Evolutionary conservation across 2,888 invertebrate species (phyloP), one percentile per base, ranked within the genome.

Genomic region (Paralinhomoeus sp.): DNA sequence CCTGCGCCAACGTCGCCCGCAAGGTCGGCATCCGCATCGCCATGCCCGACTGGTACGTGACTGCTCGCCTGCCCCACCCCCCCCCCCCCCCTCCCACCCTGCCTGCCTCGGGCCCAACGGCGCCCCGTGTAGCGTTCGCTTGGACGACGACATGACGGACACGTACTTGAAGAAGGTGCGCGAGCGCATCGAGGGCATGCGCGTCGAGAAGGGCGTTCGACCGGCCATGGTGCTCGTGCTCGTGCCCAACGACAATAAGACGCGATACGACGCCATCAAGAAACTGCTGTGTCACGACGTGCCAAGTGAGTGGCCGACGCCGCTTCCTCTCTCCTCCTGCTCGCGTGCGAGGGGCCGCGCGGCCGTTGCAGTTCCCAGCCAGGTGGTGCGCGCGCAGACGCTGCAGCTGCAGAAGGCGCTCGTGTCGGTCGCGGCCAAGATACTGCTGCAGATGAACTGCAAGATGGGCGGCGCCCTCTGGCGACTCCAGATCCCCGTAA

Each of bases 381-480:
- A 72, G 59, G 55, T 66, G 50, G 53, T 66, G 15, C 57, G 62
- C 47, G 61, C 47, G 0, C 72, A 72, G 36, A 77, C 73, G 43
- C n/a, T n/a, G n/a, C n/a, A n/a, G n/a, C 60, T 80, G 48, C 65
- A 67, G 0, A 68, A 70, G 51, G 77, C 75, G 57, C 54, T 65
- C 49, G 75, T 78, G 74, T 78, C 80, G 0, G 77, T 89, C 37
- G 81, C 80, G 0, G 83, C 84, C 0, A 91, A 91, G 67, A 75
- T 91, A 0, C 80, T 79, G 0, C 79, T 91, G 18, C 91, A 93
- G 60, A 73, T 93, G 52, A 82, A 81, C 61, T 82, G 83, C 55
- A 93, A 91, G 67, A 63, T 89, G 31, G 85, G 87, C 20, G 89
- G 87, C 0, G 76, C 79, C 0, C 80, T 85, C 0, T 89, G 87